phyloP scores from a whole-genome alignment of 2,797 vertebrate genomes.

The Melopsittacus undulatus region DNA sequence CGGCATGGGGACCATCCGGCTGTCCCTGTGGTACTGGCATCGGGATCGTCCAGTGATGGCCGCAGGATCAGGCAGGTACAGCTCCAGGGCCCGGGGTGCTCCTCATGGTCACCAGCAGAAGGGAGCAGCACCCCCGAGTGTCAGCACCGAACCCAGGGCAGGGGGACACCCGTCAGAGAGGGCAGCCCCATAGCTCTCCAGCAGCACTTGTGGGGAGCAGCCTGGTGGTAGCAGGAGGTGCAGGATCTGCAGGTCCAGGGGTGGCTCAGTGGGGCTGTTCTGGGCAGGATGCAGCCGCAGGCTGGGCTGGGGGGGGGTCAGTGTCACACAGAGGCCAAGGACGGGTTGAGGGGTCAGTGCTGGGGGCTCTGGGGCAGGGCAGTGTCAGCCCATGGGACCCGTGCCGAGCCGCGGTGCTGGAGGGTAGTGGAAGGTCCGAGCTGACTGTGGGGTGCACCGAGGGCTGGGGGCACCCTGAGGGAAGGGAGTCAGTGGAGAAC shows the following conservation, averaged over 20 bases:
- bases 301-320: background rate
- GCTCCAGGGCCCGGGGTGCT: background rate
- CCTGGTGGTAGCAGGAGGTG: background rate
- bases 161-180: background rate
- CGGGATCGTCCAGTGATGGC: no score
- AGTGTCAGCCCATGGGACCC: background rate
- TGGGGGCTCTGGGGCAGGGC: background rate
- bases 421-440: background rate
- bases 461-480: accelerated
- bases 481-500: background rate
- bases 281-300: no score
- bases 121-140: background rate
- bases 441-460: background rate
- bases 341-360: background rate
- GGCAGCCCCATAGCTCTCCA: background rate
- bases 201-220: accelerated
- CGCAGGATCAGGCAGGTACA: no score
- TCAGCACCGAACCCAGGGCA: background rate
- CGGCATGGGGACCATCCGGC: no score
- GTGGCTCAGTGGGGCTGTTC: background rate
- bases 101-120: background rate
- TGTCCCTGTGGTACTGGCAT: no score
- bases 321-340: background rate
- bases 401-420: accelerated
- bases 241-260: background rate